Evolutionary conservation across 2,797 vertebrate genomes (phyloP).

Genomic region (Tinamus major): DNA sequence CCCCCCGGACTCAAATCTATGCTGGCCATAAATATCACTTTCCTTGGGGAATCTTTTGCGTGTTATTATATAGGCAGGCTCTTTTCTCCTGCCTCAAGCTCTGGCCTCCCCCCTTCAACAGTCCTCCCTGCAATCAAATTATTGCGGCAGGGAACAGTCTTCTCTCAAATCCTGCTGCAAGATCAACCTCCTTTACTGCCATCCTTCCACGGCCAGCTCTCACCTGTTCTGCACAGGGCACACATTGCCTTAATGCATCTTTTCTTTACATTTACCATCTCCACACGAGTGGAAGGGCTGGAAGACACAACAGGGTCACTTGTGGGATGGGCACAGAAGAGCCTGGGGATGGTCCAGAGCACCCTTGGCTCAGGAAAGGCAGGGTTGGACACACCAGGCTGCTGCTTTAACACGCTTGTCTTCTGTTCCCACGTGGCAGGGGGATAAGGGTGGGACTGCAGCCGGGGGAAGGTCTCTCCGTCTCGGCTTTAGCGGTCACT

Average conservation of each 20-base stretch:
- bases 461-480: fast-evolving
- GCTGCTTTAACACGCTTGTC: not conserved
- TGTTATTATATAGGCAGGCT: not conserved
- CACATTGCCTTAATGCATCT: fast-evolving
- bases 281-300: not conserved
- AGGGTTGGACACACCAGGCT: not conserved
- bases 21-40: not conserved
- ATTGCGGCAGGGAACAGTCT: not conserved
- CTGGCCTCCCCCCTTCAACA: not conserved
- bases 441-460: not conserved
- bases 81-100: not conserved
- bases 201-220: not conserved
- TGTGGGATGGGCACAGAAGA: fast-evolving
- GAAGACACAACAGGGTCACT: not conserved
- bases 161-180: not conserved
- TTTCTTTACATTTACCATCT: not conserved
- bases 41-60: not conserved
- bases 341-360: fast-evolving
- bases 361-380: fast-evolving
- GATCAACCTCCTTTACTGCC: not conserved
- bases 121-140: not conserved
- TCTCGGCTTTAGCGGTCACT: not conserved
- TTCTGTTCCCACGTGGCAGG: not conserved
- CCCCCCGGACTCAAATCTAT: not conserved
- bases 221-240: not conserved